These are phyloP conservation scores for Caenorhabditis uteleia DNA, from an alignment of 2,888 invertebrate species.

Conservation along the genomic window DNA sequence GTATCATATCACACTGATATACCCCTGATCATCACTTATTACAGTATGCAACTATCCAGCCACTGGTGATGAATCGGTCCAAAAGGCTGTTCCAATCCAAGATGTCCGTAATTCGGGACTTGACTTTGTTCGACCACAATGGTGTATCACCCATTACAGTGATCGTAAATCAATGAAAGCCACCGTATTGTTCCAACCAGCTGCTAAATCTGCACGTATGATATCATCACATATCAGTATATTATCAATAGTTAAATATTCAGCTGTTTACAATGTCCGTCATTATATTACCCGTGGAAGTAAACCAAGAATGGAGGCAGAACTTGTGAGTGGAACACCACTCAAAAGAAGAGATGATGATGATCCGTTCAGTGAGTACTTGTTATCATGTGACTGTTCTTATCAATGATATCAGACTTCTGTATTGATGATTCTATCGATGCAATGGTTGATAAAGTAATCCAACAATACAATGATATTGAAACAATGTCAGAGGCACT, in stretches of 20 bases:
- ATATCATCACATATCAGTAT: background rate
- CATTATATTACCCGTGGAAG: background rate
- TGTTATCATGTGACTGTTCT: no score
- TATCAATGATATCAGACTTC: slow-evolving; percentile 46
- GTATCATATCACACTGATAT: background rate
- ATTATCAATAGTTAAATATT: background rate
- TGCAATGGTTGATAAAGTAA: slow-evolving; percentile 24
- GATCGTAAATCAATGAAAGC: slow-evolving; percentile 43
- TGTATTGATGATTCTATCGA: slow-evolving; percentile 40
- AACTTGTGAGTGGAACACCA: slow-evolving; percentile 16
- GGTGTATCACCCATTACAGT: slow-evolving; percentile 46
- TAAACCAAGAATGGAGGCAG: slow-evolving; percentile 7
- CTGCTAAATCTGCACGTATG: slow-evolving; percentile 14
- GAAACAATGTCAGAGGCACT: slow-evolving; percentile 37
- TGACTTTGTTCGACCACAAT: slow-evolving; percentile 37
- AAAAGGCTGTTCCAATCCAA: slow-evolving; percentile 43
- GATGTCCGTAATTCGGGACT: slow-evolving; percentile 41
- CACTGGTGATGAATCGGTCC: slow-evolving; percentile 42
- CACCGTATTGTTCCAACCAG: slow-evolving; percentile 31
- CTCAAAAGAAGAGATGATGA: slow-evolving; percentile 15
- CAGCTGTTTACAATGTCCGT: slow-evolving; percentile 34
- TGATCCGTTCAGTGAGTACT: slow-evolving; percentile 5
- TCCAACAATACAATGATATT: slow-evolving; percentile 22
- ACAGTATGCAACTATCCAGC: slow-evolving; percentile 37
- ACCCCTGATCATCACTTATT: background rate